Percentiles rank a stretch among this genome's conserved stretches.
Conservation (phyloP, 2,888 invertebrate genomes). For the Amblyjoppa proteus region DNA sequence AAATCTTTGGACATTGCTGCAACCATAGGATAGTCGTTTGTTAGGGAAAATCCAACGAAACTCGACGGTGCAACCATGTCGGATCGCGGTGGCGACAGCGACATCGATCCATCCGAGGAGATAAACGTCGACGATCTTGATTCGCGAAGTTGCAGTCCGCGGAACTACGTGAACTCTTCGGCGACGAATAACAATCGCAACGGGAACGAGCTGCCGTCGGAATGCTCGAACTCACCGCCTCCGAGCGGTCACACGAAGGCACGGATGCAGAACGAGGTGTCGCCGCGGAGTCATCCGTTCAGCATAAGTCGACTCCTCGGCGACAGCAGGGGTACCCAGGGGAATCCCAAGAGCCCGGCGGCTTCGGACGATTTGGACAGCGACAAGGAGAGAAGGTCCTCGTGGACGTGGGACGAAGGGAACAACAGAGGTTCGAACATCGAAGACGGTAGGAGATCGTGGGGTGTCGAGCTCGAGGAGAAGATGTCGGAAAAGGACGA, state of each 20-base stretch:
- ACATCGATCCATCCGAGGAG: constrained; percentile 83
- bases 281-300: constrained; percentile 82
- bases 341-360: constrained; percentile 77
- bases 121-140: constrained; percentile 83
- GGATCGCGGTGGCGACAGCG: constrained; percentile 81
- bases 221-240: constrained; percentile 79
- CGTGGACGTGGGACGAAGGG: constrained; percentile 81
- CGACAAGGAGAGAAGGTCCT: constrained; percentile 80
- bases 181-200: constrained; percentile 61
- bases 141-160: constrained; percentile 80
- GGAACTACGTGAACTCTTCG: constrained; percentile 73
- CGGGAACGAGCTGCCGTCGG: constrained; percentile 74
- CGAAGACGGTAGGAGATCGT: constrained; percentile 81
- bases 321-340: constrained; percentile 75
- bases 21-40: neutral
- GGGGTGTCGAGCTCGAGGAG: constrained; percentile 81
- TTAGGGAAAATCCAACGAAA: neutral
- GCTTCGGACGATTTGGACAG: constrained; percentile 79
- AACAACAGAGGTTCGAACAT: constrained; percentile 74
- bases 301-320: constrained; percentile 83
- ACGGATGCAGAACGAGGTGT: constrained; percentile 77
- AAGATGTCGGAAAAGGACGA: constrained; percentile 82
- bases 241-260: constrained; percentile 77
- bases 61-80: constrained; percentile 74
- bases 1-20: constrained; percentile 60